Evolutionary conservation across 2,888 invertebrate genomes (phyloP), one percentile per base, ranked within the genome.

Genomic region (Cantharis rufa): DNA sequence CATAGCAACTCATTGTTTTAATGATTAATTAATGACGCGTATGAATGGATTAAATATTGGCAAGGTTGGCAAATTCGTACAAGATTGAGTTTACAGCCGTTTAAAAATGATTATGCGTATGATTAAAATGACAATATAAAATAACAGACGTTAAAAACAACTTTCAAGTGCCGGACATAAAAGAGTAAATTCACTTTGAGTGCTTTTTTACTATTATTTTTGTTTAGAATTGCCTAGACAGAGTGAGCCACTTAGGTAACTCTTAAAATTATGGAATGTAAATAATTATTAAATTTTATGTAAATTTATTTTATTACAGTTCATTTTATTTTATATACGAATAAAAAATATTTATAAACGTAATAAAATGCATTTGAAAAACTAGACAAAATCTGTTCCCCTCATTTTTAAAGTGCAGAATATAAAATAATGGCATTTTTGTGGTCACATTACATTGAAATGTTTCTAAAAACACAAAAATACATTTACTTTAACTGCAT

Each of bases 401-500:
- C 79, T 79, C 75, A 79, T 78, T 82, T 84, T 84, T 83, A 84
- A 82, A 82, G 80, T 81, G 80, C 77, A 81, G 84, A 85, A 85
- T 86, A 86, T 85, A 85, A 86, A 86, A 85, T 86, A 86, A 87
- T 85, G 85, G 85, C 85, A 83, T 86, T 84, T 84, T 85, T 84
- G 83, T 83, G 84, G 82, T 83, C 81, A 79, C 80, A 82, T 83
- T 82, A 82, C 81, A 79, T 80, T 78, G 82, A 82, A 83, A 82
- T 82, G 84, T 86, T 85, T 84, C 86, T 83, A 85, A 86, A 86
- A 87, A 87, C 86, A 86, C 84, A 86, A 86, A 86, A 87, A 87
- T 87, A 87, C 87, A 87, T 87, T 87, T 86, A 86, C 86, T 83
- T 82, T 86, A 87, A 87, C 85, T 86, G 84, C 86, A 86, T 88